These are phyloP conservation scores for Vultur gryphus DNA, from an alignment of 2,797 vertebrate species.

Conservation along the genomic window DNA sequence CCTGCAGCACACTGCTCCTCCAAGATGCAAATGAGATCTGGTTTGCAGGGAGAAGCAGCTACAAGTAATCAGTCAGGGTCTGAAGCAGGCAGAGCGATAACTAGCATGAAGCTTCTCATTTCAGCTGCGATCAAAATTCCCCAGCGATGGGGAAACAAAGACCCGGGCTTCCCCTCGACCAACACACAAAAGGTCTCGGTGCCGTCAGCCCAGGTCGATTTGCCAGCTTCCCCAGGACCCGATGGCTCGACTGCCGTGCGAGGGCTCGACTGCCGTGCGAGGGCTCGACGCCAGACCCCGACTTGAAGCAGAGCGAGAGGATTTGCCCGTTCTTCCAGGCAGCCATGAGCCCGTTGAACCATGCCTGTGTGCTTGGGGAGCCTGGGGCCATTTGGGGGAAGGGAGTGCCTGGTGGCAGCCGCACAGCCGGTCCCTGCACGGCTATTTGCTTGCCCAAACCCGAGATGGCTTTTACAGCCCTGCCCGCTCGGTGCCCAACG, in stretches of 20 bases:
- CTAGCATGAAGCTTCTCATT: background rate
- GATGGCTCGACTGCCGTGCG: accelerated
- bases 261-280: accelerated
- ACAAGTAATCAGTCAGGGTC: background rate
- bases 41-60: background rate
- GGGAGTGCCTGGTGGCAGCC: background rate
- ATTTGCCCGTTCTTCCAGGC: background rate
- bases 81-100: background rate
- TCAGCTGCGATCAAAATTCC: background rate
- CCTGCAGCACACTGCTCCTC: background rate
- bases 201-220: background rate
- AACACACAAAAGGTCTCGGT: accelerated
- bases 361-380: background rate
- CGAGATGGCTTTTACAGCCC: accelerated
- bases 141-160: background rate
- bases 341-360: background rate
- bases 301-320: background rate
- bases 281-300: background rate
- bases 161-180: accelerated
- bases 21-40: background rate
- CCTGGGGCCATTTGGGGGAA: background rate
- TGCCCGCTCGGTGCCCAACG: background rate
- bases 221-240: background rate
- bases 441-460: background rate
- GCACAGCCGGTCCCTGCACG: background rate